Evolutionary conservation across 2,797 vertebrate species (phyloP).

Genomic region (Tragopan temminckii): DNA sequence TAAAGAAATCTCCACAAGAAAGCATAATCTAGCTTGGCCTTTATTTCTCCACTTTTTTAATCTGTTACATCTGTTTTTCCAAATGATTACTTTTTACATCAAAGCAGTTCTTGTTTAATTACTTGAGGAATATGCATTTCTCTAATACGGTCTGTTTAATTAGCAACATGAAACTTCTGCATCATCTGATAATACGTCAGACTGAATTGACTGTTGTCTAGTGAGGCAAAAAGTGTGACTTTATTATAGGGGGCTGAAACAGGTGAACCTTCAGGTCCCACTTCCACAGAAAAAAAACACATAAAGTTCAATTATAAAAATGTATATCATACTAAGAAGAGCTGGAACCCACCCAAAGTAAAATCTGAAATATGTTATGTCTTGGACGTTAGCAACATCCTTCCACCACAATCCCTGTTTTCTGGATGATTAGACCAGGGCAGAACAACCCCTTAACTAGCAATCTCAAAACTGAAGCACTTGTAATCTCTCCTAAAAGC

Average conservation of each 20-base stretch:
- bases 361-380: background rate
- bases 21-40: background rate
- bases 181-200: background rate
- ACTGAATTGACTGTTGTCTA: background rate
- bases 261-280: background rate
- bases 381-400: background rate
- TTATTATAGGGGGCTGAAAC: background rate
- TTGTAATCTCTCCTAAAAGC: background rate
- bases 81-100: background rate
- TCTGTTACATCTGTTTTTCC: background rate
- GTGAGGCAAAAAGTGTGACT: background rate
- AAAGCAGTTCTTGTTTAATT: background rate
- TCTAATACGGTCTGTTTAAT: background rate
- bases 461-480: background rate
- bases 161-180: background rate
- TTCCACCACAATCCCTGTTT: background rate
- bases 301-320: accelerated
- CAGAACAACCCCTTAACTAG: background rate
- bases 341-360: background rate
- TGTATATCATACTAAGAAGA: background rate
- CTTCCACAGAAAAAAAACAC: background rate
- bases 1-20: background rate
- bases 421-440: background rate
- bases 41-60: background rate
- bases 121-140: background rate